These are phyloP conservation scores for Gallinago stenura DNA, from an alignment of 2,797 vertebrate species.

Conservation along the genomic window DNA sequence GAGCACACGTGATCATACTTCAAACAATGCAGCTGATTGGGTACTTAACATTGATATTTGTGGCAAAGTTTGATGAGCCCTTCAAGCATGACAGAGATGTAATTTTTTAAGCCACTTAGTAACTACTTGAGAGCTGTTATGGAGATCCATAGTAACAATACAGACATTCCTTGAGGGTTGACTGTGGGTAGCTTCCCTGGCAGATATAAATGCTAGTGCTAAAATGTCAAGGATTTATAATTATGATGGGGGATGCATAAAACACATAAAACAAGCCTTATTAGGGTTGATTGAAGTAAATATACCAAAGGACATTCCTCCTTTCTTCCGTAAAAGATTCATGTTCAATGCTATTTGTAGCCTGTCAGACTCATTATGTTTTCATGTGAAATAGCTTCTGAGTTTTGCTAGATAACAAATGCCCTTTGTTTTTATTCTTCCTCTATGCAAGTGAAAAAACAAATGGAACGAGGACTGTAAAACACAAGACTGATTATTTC, in stretches of 20 bases:
- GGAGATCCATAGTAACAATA: conserved; percentile 63
- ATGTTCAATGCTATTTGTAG: conserved; percentile 58
- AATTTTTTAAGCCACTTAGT: conserved; percentile 76
- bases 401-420: conserved; percentile 63
- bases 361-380: conserved; percentile 58
- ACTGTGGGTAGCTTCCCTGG: conserved; percentile 64
- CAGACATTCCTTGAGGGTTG: conserved; percentile 59
- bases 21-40: conserved; percentile 62
- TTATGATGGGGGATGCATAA: conserved; percentile 73
- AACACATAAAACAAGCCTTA: conserved; percentile 65
- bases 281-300: conserved; percentile 67
- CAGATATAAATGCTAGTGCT: conserved; percentile 59
- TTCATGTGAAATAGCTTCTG: conserved; percentile 54
- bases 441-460: background rate
- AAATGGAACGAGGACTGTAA: background rate
- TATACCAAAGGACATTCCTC: conserved; percentile 54
- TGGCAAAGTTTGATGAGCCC: conserved; percentile 67
- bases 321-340: conserved; percentile 42
- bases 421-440: conserved; percentile 50
- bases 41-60: conserved; percentile 70
- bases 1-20: conserved; percentile 53
- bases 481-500: background rate
- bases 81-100: conserved; percentile 59
- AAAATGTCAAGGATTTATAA: conserved; percentile 81
- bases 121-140: conserved; percentile 65